These are phyloP conservation scores for Myotis daubentonii DNA, from an alignment of 2,797 vertebrate genomes.

Conservation along the genomic window DNA sequence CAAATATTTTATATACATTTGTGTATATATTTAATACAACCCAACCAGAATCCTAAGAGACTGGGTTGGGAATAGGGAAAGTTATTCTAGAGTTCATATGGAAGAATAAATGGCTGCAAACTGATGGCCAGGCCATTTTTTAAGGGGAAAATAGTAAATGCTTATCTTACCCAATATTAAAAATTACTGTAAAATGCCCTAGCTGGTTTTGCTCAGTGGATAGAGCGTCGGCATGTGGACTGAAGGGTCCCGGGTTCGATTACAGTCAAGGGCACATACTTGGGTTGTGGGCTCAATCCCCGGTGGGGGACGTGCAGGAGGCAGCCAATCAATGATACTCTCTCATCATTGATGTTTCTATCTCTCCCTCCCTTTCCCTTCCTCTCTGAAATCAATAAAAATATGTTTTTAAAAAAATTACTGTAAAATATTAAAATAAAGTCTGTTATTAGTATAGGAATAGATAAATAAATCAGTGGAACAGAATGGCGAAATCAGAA, in stretches of 20 bases:
- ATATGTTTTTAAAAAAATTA: neutral
- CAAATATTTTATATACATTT: neutral
- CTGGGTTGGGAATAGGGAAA: neutral
- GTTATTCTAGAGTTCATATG: neutral
- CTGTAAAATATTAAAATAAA: constrained; percentile 17
- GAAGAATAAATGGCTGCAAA: constrained; percentile 29
- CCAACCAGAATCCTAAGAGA: neutral
- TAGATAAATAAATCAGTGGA: neutral
- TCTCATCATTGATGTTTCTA: no score
- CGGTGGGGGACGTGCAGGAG: no score
- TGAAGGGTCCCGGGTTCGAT: no score
- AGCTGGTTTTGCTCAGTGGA: no score
- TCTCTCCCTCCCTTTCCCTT: no score
- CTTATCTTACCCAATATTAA: neutral
- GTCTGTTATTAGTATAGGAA: neutral
- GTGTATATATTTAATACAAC: neutral
- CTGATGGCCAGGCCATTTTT: neutral
- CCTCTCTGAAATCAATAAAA: no score
- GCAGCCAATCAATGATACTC: no score
- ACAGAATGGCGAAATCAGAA: constrained; percentile 27
- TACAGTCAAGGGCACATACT: no score
- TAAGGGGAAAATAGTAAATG: neutral
- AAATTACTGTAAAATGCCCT: neutral
- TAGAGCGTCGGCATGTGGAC: no score
- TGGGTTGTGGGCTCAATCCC: no score